Conservation (phyloP, 2,888 invertebrate species). For the Lithophane leautieri region DNA sequence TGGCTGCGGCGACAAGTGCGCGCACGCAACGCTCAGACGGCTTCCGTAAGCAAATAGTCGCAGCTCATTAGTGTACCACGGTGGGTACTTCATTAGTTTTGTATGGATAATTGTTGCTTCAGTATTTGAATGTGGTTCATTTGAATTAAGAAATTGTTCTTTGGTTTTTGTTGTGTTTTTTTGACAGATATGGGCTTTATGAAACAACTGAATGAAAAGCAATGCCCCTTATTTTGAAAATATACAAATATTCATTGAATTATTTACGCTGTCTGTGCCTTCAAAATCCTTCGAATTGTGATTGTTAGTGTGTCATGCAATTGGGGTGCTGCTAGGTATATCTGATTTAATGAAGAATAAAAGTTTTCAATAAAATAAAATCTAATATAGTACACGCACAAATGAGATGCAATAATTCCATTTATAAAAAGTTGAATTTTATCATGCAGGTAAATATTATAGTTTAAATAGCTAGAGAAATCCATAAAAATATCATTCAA, state of each 20-base stretch:
- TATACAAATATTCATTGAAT: background rate
- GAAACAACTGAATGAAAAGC: background rate
- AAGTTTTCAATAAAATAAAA: background rate
- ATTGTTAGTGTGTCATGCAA: background rate
- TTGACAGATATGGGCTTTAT: background rate
- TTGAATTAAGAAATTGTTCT: constrained; percentile 3
- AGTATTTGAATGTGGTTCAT: background rate
- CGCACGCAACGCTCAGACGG: constrained; percentile 52
- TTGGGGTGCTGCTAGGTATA: background rate
- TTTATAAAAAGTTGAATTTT: background rate
- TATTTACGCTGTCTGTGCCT: background rate
- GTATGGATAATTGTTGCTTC: constrained; percentile 29
- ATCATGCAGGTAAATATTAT: no score
- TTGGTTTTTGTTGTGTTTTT: background rate
- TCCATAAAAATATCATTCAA: no score
- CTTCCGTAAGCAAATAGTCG: constrained; percentile 63
- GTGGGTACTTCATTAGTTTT: constrained; percentile 37
- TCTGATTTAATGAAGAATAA: background rate
- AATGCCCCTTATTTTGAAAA: background rate
- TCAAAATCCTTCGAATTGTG: background rate
- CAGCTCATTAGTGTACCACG: constrained; percentile 57
- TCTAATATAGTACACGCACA: background rate
- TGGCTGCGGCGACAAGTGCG: constrained; percentile 49
- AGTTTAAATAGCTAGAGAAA: no score
- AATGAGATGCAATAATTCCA: background rate